Percentiles rank a stretch among this genome's conserved stretches.
Evolutionary conservation across 2,888 invertebrate species (phyloP).

Genomic region (Euplexia lucipara): DNA sequence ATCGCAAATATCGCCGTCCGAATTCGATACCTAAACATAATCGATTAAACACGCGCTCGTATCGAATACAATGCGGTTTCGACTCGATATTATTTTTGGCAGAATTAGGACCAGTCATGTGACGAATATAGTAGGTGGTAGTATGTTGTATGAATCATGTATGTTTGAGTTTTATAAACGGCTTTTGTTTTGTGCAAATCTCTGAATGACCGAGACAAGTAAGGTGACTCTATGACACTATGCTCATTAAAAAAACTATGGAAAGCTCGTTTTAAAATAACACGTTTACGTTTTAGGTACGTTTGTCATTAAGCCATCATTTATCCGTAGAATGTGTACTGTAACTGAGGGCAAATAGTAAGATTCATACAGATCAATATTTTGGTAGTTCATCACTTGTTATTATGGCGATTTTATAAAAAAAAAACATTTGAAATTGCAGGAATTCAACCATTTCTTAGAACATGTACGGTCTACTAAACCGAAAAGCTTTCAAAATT

Average conservation of each 20-base stretch:
- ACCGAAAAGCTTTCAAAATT: slow-evolving; percentile 8
- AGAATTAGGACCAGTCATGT: slow-evolving; percentile 68
- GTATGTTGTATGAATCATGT: slow-evolving; percentile 35
- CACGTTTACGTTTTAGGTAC: too few relatives aligned
- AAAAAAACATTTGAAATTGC: too few relatives aligned
- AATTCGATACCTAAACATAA: slow-evolving; percentile 87
- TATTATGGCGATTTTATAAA: neutral
- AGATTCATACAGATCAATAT: too few relatives aligned
- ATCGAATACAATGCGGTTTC: slow-evolving; percentile 80
- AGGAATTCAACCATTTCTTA: neutral
- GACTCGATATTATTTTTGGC: slow-evolving; percentile 67
- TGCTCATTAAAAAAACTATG: neutral
- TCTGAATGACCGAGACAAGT: slow-evolving; percentile 11
- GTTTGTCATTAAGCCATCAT: neutral
- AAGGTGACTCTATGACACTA: slow-evolving; percentile 30
- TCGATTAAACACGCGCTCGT: slow-evolving; percentile 87
- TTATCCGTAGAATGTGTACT: neutral
- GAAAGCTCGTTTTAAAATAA: neutral
- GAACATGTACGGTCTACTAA: neutral
- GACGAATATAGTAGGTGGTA: slow-evolving; percentile 54
- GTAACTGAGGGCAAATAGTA: neutral
- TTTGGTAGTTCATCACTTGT: too few relatives aligned
- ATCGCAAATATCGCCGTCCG: slow-evolving; percentile 72
- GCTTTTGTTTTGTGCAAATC: slow-evolving; percentile 43
- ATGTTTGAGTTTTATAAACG: slow-evolving; percentile 36